Base-by-base conservation (phyloP, 2,797 vertebrate genomes). In the Pyrocephalus nanus region DNA sequence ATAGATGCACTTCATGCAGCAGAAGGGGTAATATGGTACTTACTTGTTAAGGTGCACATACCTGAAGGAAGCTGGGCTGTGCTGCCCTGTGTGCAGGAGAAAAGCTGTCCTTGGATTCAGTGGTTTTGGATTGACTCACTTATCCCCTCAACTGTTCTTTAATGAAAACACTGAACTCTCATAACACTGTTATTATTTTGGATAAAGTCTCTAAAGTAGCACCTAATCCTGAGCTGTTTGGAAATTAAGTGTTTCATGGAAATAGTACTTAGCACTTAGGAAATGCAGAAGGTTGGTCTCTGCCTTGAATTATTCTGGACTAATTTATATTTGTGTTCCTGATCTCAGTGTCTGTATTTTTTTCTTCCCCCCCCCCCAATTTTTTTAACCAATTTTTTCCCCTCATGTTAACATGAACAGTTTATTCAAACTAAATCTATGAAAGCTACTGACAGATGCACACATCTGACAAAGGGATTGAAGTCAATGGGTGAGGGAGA, bases 191-290 rank as follows among this genome's bases (percentile, higher is more conserved):
- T 42, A 55, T 81, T 81, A 53, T 40, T 82, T 94, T 75, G 74
- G 74, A 88, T n/a, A 69, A 88, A 55, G 27, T 77, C 55, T 77
- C 23, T 67, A 47, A 95, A 92, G 61, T 69, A 88, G 26, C 88
- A 84, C 66, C 66, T 86, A 84, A 90, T 88, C 36, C 58, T 1
- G 5, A 94, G 22, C 26, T 80, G 26, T 80, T 65, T 90, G 70
- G 58, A 84, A 90, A n/a, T 64, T 74, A 93, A 88, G 42, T 61
- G 42, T 47, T 77, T 86, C 23, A 29, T 84, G 88, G 83, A 95
- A 93, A 88, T 42, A 61, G 21, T 53, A 71, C 66, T 92, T 90
- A 88, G 22, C 40, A 88, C 36, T 13, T 72, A 26, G 30, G 32
- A 32, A 76, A 55, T 67, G 48, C 29, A 58, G 36, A 57, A 65